A percentile compares a stretch with the other conserved stretches of the same genome.
These are phyloP conservation scores for Pachyrhynchus sulphureomaculatus DNA, from an alignment of 1,140 invertebrate species.

Conservation along the genomic window DNA sequence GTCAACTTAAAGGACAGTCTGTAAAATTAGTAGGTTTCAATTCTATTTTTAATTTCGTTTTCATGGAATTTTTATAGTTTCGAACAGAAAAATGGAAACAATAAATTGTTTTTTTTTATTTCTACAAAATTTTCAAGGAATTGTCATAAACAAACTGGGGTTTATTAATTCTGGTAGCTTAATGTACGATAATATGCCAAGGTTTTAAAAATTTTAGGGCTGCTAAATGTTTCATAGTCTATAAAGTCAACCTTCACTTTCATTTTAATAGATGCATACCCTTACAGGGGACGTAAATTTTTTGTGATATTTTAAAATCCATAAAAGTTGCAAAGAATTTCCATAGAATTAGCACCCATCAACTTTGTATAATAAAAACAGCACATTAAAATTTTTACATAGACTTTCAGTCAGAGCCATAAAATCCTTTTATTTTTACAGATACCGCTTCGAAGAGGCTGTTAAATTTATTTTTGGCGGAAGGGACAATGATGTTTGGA, in stretches of 20 bases:
- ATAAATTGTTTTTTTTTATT: too few relatives aligned
- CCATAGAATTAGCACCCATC: slow-evolving; percentile 23
- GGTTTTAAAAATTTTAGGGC: too few relatives aligned
- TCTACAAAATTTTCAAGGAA: too few relatives aligned
- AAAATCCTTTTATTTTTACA: slow-evolving; percentile 53
- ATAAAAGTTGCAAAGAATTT: slow-evolving; percentile 19
- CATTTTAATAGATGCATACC: slow-evolving; percentile 12
- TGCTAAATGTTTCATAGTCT: slow-evolving; percentile 7
- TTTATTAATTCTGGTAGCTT: too few relatives aligned
- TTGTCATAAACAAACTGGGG: too few relatives aligned
- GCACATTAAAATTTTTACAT: slow-evolving; percentile 5
- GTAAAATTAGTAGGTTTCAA: too few relatives aligned
- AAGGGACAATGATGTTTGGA: slow-evolving; percentile 81
- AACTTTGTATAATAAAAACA: slow-evolving; percentile 4
- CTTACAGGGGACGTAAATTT: slow-evolving; percentile 1
- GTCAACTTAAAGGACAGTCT: too few relatives aligned
- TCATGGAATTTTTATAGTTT: too few relatives aligned
- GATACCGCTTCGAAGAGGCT: slow-evolving; percentile 82
- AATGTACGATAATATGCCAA: too few relatives aligned
- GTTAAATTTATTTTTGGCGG: slow-evolving; percentile 76
- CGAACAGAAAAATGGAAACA: too few relatives aligned
- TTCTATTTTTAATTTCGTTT: too few relatives aligned
- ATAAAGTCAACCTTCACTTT: slow-evolving; percentile 17
- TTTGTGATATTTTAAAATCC: slow-evolving; percentile 9
- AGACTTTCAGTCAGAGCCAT: not conserved